Evolutionary conservation across 2,797 vertebrate genomes (phyloP), one percentile per base, ranked within the genome.

Genomic region (Octomys mimax): DNA sequence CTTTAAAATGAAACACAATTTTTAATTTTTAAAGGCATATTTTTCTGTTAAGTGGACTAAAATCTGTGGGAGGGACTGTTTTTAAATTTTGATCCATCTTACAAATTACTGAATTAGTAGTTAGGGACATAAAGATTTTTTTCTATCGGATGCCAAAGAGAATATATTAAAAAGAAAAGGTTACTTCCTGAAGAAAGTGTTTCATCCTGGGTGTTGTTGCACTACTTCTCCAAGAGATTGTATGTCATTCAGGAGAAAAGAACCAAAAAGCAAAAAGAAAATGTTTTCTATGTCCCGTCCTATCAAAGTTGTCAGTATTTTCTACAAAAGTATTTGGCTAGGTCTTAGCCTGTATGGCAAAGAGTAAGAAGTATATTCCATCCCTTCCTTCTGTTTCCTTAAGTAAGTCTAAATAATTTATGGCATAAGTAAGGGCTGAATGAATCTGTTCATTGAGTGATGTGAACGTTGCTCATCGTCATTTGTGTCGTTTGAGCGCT

Each of bases 401-500:
- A 89, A 92, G 71, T 87, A 97, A 95, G 64, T 94, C 89, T 92
- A 24, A 95, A 94, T 95, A 94, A 90, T 14, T 93, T 52, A 61
- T 89, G 49, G 78, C 52, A 82, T 90, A 97, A 90, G 80, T 82
- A 96, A 90, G 73, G 61, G 19, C 81, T 96, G 84, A 96, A 54
- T 80, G 94, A 78, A 93, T 59, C 86, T 96, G 52, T 96, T 95
- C 94, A 88, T 71, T 96, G 97, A 97, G 85, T 96, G 95, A 97
- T 83, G 42, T 91, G 87, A 95, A 97, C 96, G 97, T 97, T 97
- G 78, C 71, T 24, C 68, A 70, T 90, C 97, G 90, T 97, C 94
- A 94, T 77, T 39, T 79, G 78, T 88, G 52, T 96, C 89, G 81
- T 88, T 82, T 87, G 90, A 94, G 75, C 62, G 86, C 87, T 88